Conservation (phyloP, 2,113 vertebrate species). For the Odontesthes bonariensis region DNA sequence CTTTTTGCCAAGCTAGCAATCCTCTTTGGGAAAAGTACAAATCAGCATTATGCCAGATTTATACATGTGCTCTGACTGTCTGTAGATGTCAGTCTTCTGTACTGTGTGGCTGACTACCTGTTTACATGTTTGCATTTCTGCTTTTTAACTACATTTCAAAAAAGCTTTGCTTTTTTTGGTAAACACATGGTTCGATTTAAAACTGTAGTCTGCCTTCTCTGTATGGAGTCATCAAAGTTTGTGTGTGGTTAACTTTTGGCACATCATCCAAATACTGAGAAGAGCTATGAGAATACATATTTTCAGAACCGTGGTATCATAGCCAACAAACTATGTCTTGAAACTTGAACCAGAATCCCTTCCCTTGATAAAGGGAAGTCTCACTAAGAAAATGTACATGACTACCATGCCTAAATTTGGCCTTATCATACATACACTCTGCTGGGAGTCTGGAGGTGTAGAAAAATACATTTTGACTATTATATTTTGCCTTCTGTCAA, state of each 20-base stretch:
- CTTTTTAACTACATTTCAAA: neutral
- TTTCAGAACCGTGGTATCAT: too few species aligned
- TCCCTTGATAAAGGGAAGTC: too few species aligned
- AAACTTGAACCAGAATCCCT: too few species aligned
- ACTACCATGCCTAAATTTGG: too few species aligned
- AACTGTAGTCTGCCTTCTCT: neutral
- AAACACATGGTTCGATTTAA: neutral
- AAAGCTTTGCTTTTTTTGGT: neutral
- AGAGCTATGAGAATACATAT: neutral
- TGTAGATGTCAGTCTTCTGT: slow-evolving; percentile 32
- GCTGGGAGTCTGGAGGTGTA: too few species aligned
- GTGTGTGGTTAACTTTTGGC: neutral
- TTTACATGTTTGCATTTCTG: neutral
- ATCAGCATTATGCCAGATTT: slow-evolving; percentile 86
- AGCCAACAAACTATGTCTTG: too few species aligned
- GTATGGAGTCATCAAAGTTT: neutral
- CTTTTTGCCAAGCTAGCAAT: slow-evolving; percentile 83
- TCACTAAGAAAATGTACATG: too few species aligned
- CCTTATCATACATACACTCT: too few species aligned
- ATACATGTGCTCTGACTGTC: slow-evolving; percentile 60
- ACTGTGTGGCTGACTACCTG: slow-evolving; percentile 20
- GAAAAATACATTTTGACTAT: too few species aligned
- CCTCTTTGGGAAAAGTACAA: slow-evolving; percentile 78
- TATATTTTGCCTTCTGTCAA: too few species aligned
- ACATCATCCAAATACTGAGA: neutral